Evolutionary conservation across 2,113 vertebrate genomes (phyloP), one percentile per base, ranked within the genome.

Genomic region (Mesoclemmys tuberculata): DNA sequence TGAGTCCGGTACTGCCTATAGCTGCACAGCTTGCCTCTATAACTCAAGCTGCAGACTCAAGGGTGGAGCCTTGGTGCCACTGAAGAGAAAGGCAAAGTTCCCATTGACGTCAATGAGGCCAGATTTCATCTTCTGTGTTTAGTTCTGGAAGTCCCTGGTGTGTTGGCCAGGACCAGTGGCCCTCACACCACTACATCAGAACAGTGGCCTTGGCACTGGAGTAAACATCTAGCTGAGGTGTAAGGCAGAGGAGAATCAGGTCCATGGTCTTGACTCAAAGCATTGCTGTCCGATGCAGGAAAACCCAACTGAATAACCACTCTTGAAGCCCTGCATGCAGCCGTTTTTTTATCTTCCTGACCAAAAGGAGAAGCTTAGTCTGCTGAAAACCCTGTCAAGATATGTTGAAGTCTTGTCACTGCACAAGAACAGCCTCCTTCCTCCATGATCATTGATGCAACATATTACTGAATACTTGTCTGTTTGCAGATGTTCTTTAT

Each of bases 401-500:
- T 90, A 51, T 80, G 93, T 94, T 88, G 11, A 54, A 93, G 89
- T 93, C 83, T 88, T 92, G 94, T 94, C 94, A 88, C 81, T 92
- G 81, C 93, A 94, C 75, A 94, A 94, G 90, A 90, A 81, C n/a
- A 44, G 84, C 12, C 80, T 93, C 81, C 83, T 95, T 92, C 83
- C 93, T 93, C 88, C 85, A 51, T 38, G 86, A 93, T 86, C 74
- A 0, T 94, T 94, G 94, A 95, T 6, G 82, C 88, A 96, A 91
- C 95, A 94, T 88, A 93, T 94, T 96, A 85, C 94, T 93, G 96
- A 95, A 89, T 51, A 80, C 92, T 95, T 90, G 0, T 96, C 95
- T 97, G 94, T 95, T 96, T 97, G 96, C 97, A 94, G 95, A 96
- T 95, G 97, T 97, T 97, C 97, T 96, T 94, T 96, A 96, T 96